phyloP scores from a whole-genome alignment of 92 coral and sea anemone species.

The Umimayanthus chanpuru region DNA sequence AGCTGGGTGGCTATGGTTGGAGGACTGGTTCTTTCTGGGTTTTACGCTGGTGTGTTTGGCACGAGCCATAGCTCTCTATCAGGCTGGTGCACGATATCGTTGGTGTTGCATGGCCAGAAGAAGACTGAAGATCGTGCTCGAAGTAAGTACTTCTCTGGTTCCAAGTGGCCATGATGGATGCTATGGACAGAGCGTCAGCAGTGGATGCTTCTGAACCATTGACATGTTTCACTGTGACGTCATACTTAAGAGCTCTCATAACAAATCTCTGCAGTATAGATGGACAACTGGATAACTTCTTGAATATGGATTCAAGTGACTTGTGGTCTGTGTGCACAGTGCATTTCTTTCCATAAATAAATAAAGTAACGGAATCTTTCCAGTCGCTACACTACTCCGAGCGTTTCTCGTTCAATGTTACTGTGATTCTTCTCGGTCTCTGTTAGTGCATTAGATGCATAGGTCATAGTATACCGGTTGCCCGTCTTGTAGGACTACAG shows the following conservation, averaged over 20 bases:
- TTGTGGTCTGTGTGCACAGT: slow-evolving; percentile 60
- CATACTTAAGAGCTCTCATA: slow-evolving; percentile 3
- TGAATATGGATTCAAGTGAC: slow-evolving; percentile 54
- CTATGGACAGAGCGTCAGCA: slow-evolving; percentile 61
- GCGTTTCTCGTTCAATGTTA: slow-evolving; percentile 52
- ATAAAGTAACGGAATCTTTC: slow-evolving; percentile 20
- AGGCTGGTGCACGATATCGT: slow-evolving; percentile 42
- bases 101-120: slow-evolving; percentile 58
- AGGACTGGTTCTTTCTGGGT: slow-evolving; percentile 39
- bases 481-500: slow-evolving; percentile 51
- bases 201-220: slow-evolving; percentile 41
- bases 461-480: slow-evolving; percentile 63
- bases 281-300: slow-evolving; percentile 56
- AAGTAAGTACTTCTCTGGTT: slow-evolving; percentile 33
- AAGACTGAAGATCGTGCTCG: slow-evolving; percentile 7
- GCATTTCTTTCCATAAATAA: slow-evolving; percentile 61
- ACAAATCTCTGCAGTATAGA: slow-evolving; percentile 64
- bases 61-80: slow-evolving; percentile 49
- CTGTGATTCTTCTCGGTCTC: slow-evolving; percentile 38
- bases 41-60: slow-evolving; percentile 51
- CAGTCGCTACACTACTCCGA: slow-evolving; percentile 61
- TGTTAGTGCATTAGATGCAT: slow-evolving; percentile 61
- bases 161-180: slow-evolving; percentile 53
- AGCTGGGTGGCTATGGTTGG: slow-evolving; percentile 52
- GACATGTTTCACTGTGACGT: no score